Base-by-base conservation (phyloP, 2,888 invertebrate species). In the Kryphioiulus occultus region DNA sequence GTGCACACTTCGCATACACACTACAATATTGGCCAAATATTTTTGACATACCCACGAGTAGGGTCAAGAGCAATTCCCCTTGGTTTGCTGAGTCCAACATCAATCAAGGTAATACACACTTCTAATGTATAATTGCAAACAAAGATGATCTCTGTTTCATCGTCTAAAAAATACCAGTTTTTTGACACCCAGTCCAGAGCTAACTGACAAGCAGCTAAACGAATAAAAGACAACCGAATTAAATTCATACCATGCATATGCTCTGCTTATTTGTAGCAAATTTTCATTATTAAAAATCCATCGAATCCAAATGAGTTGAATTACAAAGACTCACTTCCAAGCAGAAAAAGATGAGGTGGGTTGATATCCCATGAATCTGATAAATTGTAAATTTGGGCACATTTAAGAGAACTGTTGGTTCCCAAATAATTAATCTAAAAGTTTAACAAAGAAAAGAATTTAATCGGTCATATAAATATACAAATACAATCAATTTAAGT, bases 121-220 rank as follows among this genome's bases (percentile, higher is more conserved):
- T 91, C 91, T 91, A 96, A 93, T 87, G 93, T 91, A 86, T 92
- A 92, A 89, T 93, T 93, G 92, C 97, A 97, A 90, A 95, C 93
- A 92, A 95, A 95, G 90, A 97, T 94, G 92, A 94, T 93, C 91
- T 94, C 95, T 89, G 94, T 93, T 87, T 93, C 93, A 90, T 93
- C 94, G 92, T 96, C 96, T 90, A 95, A 93, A 91, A 96, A 94
- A 93, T 97, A 98, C 96, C 96, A 97, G 93, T 96, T 96, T 90
- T 94, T 94, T 22, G 96, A 94, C 88, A 96, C 93, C 97, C 97
- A 98, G 92, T 98, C 97, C 89, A 95, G 92, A 9, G 95, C 95
- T 90, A 97, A 93, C 91, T 95, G 95, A 89, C 94, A 94, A 89
- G 96, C 95, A 89, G 94, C 96, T 95, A 92, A 30, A 89, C 26